These are phyloP conservation scores for Metopia argyrocephala DNA, from an alignment of 2,888 invertebrate species.

Conservation along the genomic window DNA sequence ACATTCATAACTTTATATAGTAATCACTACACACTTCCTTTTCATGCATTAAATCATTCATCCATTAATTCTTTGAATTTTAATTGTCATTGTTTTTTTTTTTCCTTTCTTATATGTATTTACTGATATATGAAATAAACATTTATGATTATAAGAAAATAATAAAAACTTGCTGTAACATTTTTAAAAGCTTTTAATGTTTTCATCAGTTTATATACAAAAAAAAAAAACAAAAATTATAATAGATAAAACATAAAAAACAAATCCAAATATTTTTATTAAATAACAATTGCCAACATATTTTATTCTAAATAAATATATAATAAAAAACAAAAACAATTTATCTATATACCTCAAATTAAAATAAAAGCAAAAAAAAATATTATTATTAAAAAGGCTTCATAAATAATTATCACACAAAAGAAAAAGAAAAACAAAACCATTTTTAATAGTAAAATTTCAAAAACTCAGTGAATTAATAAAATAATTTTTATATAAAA, in stretches of 20 bases:
- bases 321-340: slow-evolving; percentile 55
- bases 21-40: background rate
- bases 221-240: slow-evolving; percentile 28
- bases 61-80: slow-evolving; percentile 34
- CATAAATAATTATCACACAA: slow-evolving; percentile 44
- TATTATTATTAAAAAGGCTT: slow-evolving; percentile 56
- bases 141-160: slow-evolving; percentile 15
- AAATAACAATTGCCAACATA: slow-evolving; percentile 46
- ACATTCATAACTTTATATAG: slow-evolving; percentile 6
- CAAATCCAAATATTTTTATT: slow-evolving; percentile 46
- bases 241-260: slow-evolving; percentile 49
- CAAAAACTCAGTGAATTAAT: slow-evolving; percentile 60
- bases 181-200: slow-evolving; percentile 56
- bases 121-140: background rate
- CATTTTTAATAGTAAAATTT: slow-evolving; percentile 65
- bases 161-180: slow-evolving; percentile 48
- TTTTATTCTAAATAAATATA: slow-evolving; percentile 53
- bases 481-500: slow-evolving; percentile 10
- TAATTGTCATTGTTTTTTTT: slow-evolving; percentile 1
- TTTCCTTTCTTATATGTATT: background rate
- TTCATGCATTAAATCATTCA: background rate
- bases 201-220: slow-evolving; percentile 30
- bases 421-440: slow-evolving; percentile 29
- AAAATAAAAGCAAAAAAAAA: slow-evolving; percentile 36
- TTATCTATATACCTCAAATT: slow-evolving; percentile 64